Evolutionary conservation across 1,140 invertebrate genomes (phyloP).

Genomic region (Mactra quadrangularis): DNA sequence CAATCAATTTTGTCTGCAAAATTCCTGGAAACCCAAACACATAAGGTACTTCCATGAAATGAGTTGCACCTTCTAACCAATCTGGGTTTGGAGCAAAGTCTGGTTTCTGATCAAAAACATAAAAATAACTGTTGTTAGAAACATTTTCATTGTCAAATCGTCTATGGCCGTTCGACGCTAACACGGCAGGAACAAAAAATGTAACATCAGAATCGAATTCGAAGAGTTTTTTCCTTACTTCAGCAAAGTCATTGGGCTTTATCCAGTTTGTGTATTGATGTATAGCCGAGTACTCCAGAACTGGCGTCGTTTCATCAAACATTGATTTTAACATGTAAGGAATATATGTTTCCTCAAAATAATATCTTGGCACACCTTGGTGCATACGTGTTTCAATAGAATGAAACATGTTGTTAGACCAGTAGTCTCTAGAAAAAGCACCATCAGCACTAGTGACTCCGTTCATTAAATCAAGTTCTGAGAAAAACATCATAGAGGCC

Average conservation of each 20-base stretch:
- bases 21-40: slow-evolving; percentile 62
- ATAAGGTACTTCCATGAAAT: slow-evolving; percentile 64
- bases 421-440: slow-evolving; percentile 7
- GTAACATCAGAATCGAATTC: slow-evolving; percentile 58
- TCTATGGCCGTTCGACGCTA: slow-evolving; percentile 32
- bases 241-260: slow-evolving; percentile 20
- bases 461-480: slow-evolving; percentile 45
- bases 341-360: slow-evolving; percentile 4
- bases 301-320: background rate
- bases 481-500: slow-evolving; percentile 21
- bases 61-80: slow-evolving; percentile 41
- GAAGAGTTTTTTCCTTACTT: slow-evolving; percentile 49
- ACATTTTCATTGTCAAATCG: background rate
- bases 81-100: slow-evolving; percentile 30
- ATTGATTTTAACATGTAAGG: slow-evolving; percentile 8
- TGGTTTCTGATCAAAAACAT: slow-evolving; percentile 60
- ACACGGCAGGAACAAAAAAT: slow-evolving; percentile 54
- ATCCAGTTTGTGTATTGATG: slow-evolving; percentile 52
- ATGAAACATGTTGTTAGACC: background rate
- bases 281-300: background rate
- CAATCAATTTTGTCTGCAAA: background rate
- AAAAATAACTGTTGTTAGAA: slow-evolving; percentile 50
- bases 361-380: background rate
- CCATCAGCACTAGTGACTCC: slow-evolving; percentile 48
- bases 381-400: background rate